Percentiles rank a stretch among this genome's conserved stretches.
Evolutionary conservation across 1,140 invertebrate species (phyloP).

Genomic region (silkworm (Bombyx mori)): ASM3026992v2 NC_085129.1:2606501-2607000

Average conservation of each 20-base stretch:
- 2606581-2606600: constrained; percentile 42
- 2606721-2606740: constrained; percentile 54
- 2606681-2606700: constrained; percentile 58
- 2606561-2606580: constrained; percentile 29
- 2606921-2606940: too few species aligned
- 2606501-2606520: constrained; percentile 67
- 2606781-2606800: constrained; percentile 15
- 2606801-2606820: not conserved
- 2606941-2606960: not conserved
- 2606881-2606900: too few species aligned
- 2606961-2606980: constrained; percentile 14
- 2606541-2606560: constrained; percentile 60
- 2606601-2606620: constrained; percentile 26
- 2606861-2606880: too few species aligned
- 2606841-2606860: too few species aligned
- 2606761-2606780: constrained; percentile 8
- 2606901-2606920: too few species aligned
- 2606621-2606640: constrained; percentile 51
- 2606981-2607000: constrained; percentile 19
- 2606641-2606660: constrained; percentile 24
- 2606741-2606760: not conserved
- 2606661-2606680: constrained; percentile 40
- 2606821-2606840: too few species aligned
- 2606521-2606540: constrained; percentile 62
- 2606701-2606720: constrained; percentile 37